These are phyloP conservation scores for Orbicella faveolata DNA, from an alignment of 64 coral and sea anemone species.

Conservation along the genomic window DNA sequence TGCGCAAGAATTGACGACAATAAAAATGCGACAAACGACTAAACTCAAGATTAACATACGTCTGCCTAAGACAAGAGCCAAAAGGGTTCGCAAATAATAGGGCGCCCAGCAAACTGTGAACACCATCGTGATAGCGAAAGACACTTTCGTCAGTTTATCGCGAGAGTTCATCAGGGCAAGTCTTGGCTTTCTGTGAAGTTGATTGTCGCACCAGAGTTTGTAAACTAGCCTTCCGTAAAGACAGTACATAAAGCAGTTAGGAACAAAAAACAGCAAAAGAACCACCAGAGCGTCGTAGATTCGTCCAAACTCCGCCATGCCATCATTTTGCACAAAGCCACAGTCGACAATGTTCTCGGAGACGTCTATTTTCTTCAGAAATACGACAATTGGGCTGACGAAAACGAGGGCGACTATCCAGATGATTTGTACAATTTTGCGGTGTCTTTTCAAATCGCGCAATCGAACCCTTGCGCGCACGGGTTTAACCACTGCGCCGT, in stretches of 20 bases:
- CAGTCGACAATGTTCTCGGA: slow-evolving; percentile 21
- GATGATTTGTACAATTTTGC: neutral
- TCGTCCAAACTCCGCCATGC: slow-evolving; percentile 4
- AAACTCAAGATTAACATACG: slow-evolving; percentile 20
- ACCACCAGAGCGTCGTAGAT: slow-evolving; percentile 52
- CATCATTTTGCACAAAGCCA: slow-evolving; percentile 1
- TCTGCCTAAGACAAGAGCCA: slow-evolving; percentile 8
- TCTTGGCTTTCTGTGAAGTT: neutral
- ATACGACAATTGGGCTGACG: slow-evolving; percentile 26
- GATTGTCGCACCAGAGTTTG: slow-evolving; percentile 38
- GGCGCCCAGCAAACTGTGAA: slow-evolving; percentile 54
- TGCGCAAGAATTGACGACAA: slow-evolving; percentile 50
- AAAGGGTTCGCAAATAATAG: slow-evolving; percentile 30
- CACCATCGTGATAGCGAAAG: slow-evolving; percentile 26
- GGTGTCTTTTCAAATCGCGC: neutral
- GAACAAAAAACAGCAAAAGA: slow-evolving; percentile 39
- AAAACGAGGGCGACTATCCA: slow-evolving; percentile 31
- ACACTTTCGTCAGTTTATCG: slow-evolving; percentile 49
- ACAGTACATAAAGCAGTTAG: slow-evolving; percentile 35
- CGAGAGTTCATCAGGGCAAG: slow-evolving; percentile 38
- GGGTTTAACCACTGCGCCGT: slow-evolving; percentile 33
- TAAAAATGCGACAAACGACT: slow-evolving; percentile 46
- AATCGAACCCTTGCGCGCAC: neutral
- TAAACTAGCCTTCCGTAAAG: slow-evolving; percentile 50
- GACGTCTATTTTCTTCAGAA: slow-evolving; percentile 18